These are phyloP conservation scores for Crematogaster levior DNA, from an alignment of 2,888 invertebrate genomes.

Conservation along the genomic window DNA sequence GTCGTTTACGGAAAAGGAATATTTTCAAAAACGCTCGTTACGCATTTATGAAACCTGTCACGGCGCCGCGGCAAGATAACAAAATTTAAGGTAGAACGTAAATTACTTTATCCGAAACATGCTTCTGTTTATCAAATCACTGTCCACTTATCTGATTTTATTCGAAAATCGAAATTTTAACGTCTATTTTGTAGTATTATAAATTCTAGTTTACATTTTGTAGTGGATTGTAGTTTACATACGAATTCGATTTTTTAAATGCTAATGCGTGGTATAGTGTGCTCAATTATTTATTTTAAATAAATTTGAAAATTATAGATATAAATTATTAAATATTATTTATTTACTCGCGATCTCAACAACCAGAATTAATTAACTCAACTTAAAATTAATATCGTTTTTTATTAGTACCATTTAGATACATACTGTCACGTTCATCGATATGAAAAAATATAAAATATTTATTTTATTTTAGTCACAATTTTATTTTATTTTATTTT, in stretches of 20 bases:
- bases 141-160: slow-evolving; percentile 25
- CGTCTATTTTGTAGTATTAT: not conserved
- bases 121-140: slow-evolving; percentile 28
- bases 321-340: slow-evolving; percentile 13
- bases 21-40: slow-evolving; percentile 45
- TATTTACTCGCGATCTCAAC: not conserved
- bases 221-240: not conserved
- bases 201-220: slow-evolving; percentile 1
- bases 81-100: slow-evolving; percentile 31
- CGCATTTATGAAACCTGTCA: slow-evolving; percentile 38
- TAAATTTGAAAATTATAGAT: not conserved
- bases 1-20: slow-evolving; percentile 30
- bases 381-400: slow-evolving; percentile 30
- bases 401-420: too few relatives aligned
- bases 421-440: not conserved
- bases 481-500: too few relatives aligned
- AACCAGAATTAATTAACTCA: slow-evolving; percentile 9
- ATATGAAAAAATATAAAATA: not conserved
- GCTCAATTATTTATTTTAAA: not conserved
- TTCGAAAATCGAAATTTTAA: slow-evolving; percentile 11
- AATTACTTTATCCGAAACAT: slow-evolving; percentile 31
- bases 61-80: slow-evolving; percentile 14
- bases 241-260: not conserved
- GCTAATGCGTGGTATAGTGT: not conserved
- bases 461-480: too few relatives aligned